These are phyloP conservation scores for Cloeon dipterum DNA, from an alignment of 2,888 invertebrate genomes.

Conservation along the genomic window DNA sequence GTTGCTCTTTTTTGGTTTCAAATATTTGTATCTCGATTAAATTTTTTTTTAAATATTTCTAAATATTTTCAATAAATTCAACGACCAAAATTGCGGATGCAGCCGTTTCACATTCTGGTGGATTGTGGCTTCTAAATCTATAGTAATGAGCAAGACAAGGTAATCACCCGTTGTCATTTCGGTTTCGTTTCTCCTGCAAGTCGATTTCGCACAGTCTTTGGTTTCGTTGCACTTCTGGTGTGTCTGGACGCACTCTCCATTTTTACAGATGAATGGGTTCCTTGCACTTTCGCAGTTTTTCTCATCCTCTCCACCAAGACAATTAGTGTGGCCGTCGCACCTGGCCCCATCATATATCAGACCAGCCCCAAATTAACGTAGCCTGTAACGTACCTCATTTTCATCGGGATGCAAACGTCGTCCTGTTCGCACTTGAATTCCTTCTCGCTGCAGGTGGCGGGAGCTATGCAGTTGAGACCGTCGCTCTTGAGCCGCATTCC, in stretches of 20 bases:
- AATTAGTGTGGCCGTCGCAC: slow-evolving; percentile 41
- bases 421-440: slow-evolving; percentile 23
- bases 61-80: too few relatives aligned
- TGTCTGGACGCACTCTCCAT: background rate
- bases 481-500: slow-evolving; percentile 29
- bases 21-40: too few relatives aligned
- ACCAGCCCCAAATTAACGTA: background rate
- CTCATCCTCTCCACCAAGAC: slow-evolving; percentile 51
- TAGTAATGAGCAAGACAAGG: too few relatives aligned
- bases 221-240: background rate
- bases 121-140: too few relatives aligned
- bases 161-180: too few relatives aligned
- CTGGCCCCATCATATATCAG: slow-evolving; percentile 16
- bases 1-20: too few relatives aligned
- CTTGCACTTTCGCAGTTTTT: background rate
- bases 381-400: too few relatives aligned
- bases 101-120: too few relatives aligned
- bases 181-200: too few relatives aligned
- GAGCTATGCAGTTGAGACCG: slow-evolving; percentile 26
- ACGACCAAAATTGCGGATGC: too few relatives aligned
- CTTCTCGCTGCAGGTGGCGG: slow-evolving; percentile 8
- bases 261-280: background rate
- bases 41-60: too few relatives aligned
- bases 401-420: slow-evolving; percentile 20
- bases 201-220: too few relatives aligned